These are phyloP conservation scores for Podarcis muralis DNA, from an alignment of 2,113 vertebrate genomes.

Conservation along the genomic window DNA sequence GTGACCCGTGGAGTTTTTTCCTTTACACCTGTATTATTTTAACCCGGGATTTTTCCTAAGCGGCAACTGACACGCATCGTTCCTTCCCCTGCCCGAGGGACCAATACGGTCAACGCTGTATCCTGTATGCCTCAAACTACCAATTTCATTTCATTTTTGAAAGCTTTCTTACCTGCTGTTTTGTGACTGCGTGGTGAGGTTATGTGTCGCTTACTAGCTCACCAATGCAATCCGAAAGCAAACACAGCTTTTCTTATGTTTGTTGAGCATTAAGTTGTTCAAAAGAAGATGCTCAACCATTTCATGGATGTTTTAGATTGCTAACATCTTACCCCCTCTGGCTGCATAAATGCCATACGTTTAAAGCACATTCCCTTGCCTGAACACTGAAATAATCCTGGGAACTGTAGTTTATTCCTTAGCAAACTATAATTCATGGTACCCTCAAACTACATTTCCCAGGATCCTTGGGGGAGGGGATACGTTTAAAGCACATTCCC, in stretches of 20 bases:
- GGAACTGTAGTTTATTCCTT: too few relatives aligned
- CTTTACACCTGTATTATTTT: constrained; percentile 10
- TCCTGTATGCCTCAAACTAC: neutral
- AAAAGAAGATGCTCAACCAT: neutral
- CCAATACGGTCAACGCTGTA: neutral
- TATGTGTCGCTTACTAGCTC: neutral
- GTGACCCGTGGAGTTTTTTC: neutral
- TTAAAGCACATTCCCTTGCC: too few relatives aligned
- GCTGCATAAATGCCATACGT: too few relatives aligned
- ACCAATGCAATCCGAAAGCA: neutral
- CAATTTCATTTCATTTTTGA: neutral
- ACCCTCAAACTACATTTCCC: too few relatives aligned
- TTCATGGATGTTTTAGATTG: neutral
- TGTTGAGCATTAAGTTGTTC: neutral
- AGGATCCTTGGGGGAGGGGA: too few relatives aligned
- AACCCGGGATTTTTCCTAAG: neutral
- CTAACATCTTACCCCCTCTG: neutral
- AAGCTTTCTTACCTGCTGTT: constrained; percentile 8
- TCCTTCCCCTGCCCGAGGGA: neutral
- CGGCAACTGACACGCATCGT: neutral
- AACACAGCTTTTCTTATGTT: neutral
- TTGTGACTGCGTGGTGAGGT: neutral
- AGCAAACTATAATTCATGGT: too few relatives aligned
- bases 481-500: too few relatives aligned
- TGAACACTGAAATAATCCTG: too few relatives aligned